phyloP scores from a whole-genome alignment of 2,888 invertebrate species.

The Camponotus fellah region DNA sequence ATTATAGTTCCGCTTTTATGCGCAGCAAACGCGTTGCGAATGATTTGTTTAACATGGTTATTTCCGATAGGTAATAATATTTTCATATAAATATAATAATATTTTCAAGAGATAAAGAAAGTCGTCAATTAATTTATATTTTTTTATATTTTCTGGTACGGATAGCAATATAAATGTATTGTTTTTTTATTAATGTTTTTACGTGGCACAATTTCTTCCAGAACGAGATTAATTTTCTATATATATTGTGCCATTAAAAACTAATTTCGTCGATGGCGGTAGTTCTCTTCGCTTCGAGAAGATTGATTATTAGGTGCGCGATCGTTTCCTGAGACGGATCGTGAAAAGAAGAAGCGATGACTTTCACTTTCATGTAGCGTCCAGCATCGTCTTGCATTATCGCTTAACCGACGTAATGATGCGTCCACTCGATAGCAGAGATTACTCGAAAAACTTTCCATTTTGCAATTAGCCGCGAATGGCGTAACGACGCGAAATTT shows the following conservation, averaged over 20 bases:
- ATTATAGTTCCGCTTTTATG: slow-evolving; percentile 25
- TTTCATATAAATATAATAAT: not conserved
- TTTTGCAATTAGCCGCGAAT: slow-evolving; percentile 51
- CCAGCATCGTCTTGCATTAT: slow-evolving; percentile 64
- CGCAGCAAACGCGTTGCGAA: not conserved
- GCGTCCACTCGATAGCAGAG: slow-evolving; percentile 63
- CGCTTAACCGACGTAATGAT: slow-evolving; percentile 66
- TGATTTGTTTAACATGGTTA: not conserved
- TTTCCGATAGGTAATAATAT: not conserved
- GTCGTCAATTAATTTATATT: not conserved
- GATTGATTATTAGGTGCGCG: slow-evolving; percentile 52
- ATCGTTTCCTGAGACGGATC: slow-evolving; percentile 67
- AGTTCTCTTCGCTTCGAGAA: slow-evolving; percentile 23
- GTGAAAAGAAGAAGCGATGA: slow-evolving; percentile 64
- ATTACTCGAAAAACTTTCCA: slow-evolving; percentile 56
- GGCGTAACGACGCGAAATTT: slow-evolving; percentile 1
- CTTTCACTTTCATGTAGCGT: slow-evolving; percentile 73
- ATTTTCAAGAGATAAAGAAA: not conserved
- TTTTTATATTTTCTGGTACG: too few relatives aligned
- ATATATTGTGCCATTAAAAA: not conserved
- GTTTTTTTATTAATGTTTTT: not conserved
- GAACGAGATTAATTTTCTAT: not conserved
- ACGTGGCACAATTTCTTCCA: not conserved
- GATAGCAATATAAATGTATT: not conserved
- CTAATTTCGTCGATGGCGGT: slow-evolving; percentile 25